Conservation (phyloP, 2,797 vertebrate genomes). For the Brachymystax lenok region DNA sequence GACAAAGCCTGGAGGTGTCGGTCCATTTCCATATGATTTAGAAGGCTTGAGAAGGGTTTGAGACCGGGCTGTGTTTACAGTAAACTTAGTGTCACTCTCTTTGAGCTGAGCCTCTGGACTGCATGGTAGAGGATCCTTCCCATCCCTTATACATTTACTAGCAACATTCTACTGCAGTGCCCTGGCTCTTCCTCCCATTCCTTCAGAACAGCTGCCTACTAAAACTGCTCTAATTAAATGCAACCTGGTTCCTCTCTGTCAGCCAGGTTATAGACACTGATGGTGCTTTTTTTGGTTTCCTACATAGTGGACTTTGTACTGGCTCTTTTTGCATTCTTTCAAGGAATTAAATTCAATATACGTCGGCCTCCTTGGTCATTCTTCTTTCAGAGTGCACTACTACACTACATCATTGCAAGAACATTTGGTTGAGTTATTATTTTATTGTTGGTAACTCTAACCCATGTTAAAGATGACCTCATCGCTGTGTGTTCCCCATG, state of each 20-base stretch:
- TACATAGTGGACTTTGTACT: too few species aligned
- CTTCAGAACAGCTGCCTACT: slow-evolving; percentile 23
- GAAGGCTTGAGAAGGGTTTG: slow-evolving; percentile 55
- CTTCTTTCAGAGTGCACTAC: too few species aligned
- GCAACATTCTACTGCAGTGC: neutral
- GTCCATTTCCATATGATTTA: slow-evolving; percentile 75
- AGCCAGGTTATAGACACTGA: slow-evolving; percentile 13
- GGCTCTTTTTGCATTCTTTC: too few species aligned
- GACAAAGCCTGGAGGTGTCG: slow-evolving; percentile 71
- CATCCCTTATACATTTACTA: slow-evolving; percentile 20
- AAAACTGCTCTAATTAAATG: slow-evolving; percentile 31
- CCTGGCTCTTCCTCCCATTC: neutral
- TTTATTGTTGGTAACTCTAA: neutral
- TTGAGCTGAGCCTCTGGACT: neutral
- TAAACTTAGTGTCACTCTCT: slow-evolving; percentile 58
- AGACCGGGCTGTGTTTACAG: slow-evolving; percentile 70
- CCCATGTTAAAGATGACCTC: slow-evolving; percentile 3
- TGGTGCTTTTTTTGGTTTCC: too few species aligned
- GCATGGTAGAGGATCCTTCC: slow-evolving; percentile 21
- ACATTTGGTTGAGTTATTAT: too few species aligned
- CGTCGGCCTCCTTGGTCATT: too few species aligned
- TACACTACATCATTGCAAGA: too few species aligned
- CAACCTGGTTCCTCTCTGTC: slow-evolving; percentile 10
- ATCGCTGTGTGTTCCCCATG: slow-evolving; percentile 55
- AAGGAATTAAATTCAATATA: too few species aligned